A percentile compares a stretch with the other conserved stretches of the same genome.
phyloP scores from a whole-genome alignment of 2,113 vertebrate genomes.

The Lota lota region DNA sequence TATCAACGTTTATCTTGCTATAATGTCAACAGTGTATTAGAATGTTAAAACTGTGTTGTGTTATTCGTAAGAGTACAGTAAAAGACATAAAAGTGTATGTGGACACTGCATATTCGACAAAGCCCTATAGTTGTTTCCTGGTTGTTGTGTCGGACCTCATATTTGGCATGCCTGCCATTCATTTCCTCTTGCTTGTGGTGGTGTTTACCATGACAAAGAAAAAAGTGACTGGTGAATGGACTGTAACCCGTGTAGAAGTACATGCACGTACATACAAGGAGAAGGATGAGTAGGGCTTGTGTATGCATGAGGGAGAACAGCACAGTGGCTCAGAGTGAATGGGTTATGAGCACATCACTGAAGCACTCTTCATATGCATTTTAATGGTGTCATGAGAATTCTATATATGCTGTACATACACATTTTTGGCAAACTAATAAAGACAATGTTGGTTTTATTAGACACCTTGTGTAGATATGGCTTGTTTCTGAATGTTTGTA shows the following conservation, averaged over 20 bases:
- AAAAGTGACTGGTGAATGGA: background rate
- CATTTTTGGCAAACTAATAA: conserved; percentile 77
- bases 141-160: conserved; percentile 40
- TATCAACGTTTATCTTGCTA: conserved; percentile 35
- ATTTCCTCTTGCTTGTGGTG: conserved; percentile 42
- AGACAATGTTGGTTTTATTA: conserved; percentile 64
- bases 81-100: conserved; percentile 56
- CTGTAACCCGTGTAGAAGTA: conserved; percentile 26
- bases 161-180: conserved; percentile 51
- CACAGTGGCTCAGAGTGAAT: conserved; percentile 63
- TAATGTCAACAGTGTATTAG: conserved; percentile 42
- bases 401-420: conserved; percentile 69
- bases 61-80: conserved; percentile 51
- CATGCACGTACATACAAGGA: conserved; percentile 10
- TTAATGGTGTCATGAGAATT: conserved; percentile 67
- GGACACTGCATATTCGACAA: conserved; percentile 58
- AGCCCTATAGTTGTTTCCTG: conserved; percentile 51
- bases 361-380: conserved; percentile 71
- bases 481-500: background rate
- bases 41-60: conserved; percentile 48
- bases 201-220: conserved; percentile 47
- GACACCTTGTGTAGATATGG: conserved; percentile 33
- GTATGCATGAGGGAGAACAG: conserved; percentile 66
- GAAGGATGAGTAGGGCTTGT: conserved; percentile 32
- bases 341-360: conserved; percentile 71